Percentiles rank a stretch among this genome's conserved stretches.
phyloP scores from a whole-genome alignment of 2,113 vertebrate genomes.

The Eulemur macaco region DNA sequence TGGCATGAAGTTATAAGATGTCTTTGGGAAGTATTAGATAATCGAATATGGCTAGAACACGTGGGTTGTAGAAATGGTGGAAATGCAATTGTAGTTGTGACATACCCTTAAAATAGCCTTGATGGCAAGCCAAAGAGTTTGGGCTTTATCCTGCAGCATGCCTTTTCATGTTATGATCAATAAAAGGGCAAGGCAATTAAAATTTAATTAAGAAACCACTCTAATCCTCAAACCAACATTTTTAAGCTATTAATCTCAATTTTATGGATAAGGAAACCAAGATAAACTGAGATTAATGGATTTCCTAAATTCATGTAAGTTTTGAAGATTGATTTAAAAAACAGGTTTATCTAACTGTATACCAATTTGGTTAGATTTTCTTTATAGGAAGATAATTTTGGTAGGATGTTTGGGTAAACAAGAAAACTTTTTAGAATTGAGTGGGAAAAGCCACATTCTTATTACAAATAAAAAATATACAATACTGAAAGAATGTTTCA shows the following conservation, averaged over 20 bases:
- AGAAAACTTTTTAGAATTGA: neutral
- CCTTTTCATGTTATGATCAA: neutral
- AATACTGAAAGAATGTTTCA: neutral
- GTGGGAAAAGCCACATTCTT: neutral
- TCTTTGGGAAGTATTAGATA: neutral
- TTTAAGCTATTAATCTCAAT: neutral
- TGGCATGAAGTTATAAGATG: neutral
- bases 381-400: neutral
- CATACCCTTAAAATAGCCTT: neutral
- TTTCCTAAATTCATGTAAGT: neutral
- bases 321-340: conserved; percentile 2
- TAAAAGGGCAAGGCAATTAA: neutral
- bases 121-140: neutral
- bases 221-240: neutral
- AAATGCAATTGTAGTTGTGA: neutral
- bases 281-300: neutral
- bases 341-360: neutral
- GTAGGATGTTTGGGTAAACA: neutral
- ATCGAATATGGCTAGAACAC: neutral
- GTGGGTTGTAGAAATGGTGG: neutral
- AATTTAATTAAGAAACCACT: neutral
- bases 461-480: neutral
- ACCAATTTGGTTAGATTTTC: neutral
- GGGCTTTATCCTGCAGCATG: neutral
- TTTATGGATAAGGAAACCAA: neutral